Percentiles rank a stretch among this genome's conserved stretches.
Evolutionary conservation across 2,888 invertebrate species (phyloP).

Genomic region (Clistopyga incitator): DNA sequence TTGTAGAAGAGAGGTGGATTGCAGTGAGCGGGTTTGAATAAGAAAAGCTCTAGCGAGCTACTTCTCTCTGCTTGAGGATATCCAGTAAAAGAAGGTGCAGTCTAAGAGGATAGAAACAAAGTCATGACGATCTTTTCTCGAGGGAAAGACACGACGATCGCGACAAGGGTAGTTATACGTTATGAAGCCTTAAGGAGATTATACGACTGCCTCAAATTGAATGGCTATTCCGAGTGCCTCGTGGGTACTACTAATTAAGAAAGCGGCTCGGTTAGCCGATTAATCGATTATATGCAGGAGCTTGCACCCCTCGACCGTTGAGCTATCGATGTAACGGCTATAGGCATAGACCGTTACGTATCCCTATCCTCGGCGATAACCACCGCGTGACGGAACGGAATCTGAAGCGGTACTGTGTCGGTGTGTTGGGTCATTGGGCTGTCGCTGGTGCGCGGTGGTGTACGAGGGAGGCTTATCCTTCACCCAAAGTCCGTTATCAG

Average conservation of each 20-base stretch:
- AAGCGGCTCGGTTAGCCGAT: constrained; percentile 68
- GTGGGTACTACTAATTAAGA: constrained; percentile 73
- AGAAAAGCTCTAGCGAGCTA: constrained; percentile 15
- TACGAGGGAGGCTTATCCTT: constrained; percentile 58
- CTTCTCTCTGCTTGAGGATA: constrained; percentile 8
- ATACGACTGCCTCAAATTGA: constrained; percentile 75
- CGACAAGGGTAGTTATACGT: constrained; percentile 50
- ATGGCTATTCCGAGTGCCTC: constrained; percentile 74
- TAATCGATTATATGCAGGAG: constrained; percentile 74
- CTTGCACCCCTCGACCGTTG: neutral
- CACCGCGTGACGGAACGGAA: constrained; percentile 64
- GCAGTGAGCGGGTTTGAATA: constrained; percentile 20
- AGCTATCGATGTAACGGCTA: constrained; percentile 57
- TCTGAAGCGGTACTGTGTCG: constrained; percentile 64
- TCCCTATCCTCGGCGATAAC: constrained; percentile 59
- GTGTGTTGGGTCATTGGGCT: constrained; percentile 34
- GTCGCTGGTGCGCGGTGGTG: constrained; percentile 45
- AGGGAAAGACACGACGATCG: constrained; percentile 59
- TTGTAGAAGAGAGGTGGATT: constrained; percentile 31
- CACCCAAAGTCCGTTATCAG: constrained; percentile 81
- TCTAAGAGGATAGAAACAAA: constrained; percentile 11
- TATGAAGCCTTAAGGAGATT: constrained; percentile 72
- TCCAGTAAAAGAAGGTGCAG: constrained; percentile 26
- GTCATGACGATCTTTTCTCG: constrained; percentile 1
- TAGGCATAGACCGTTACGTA: constrained; percentile 55